Evolutionary conservation across 2,888 invertebrate genomes (phyloP), one percentile per base, ranked within the genome.

Genomic region (Lathronympha strigana): DNA sequence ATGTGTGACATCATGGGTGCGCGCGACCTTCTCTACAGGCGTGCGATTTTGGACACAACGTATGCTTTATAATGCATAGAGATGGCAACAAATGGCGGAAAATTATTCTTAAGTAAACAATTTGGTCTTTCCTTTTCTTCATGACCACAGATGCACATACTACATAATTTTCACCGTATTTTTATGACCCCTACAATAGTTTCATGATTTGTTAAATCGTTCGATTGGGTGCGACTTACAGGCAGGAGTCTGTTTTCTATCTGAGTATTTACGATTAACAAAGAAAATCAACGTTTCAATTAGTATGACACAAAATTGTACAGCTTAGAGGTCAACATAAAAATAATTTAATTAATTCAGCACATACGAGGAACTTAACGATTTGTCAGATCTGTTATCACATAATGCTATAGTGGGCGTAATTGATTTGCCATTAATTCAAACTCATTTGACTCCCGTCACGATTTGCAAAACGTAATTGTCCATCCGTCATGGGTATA

Each of bases 1-100:
- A 36, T 57, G 43, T 40, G 88, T 90, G 87, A 90, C 88, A 83
- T 90, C 89, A 88, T 83, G 84, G 83, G 84, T 85, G 85, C 82
- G n/a, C n/a, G n/a, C 84, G 82, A 80, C 87, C 85, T 87, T 82
- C 80, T 76, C 80, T 76, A 13, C 61, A 66, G 72, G 71, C 72
- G 72, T 73, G 71, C 60, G 58, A 67, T 66, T 72, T 71, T 49
- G 69, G 63, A 21, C 51, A 62, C 17, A 43, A 8, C 13, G 21
- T 21, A 51, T 33, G 33, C 19, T 13, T 31, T 19, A 6, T 31
- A 43, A 31, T 31, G n/a, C 4, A 31, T 45, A 43, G 57, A 57
- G 4, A 9, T 19, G 45, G 31, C 57, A 43, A 19, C 9, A 40
- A 15, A 43, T 13, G 43, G 3, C 17, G n/a, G 5, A 36, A 17